Percentiles rank a stretch among this genome's conserved stretches.
Evolutionary conservation across 2,113 vertebrate species (phyloP).

Genomic region (Rhinichthys klamathensis): DNA sequence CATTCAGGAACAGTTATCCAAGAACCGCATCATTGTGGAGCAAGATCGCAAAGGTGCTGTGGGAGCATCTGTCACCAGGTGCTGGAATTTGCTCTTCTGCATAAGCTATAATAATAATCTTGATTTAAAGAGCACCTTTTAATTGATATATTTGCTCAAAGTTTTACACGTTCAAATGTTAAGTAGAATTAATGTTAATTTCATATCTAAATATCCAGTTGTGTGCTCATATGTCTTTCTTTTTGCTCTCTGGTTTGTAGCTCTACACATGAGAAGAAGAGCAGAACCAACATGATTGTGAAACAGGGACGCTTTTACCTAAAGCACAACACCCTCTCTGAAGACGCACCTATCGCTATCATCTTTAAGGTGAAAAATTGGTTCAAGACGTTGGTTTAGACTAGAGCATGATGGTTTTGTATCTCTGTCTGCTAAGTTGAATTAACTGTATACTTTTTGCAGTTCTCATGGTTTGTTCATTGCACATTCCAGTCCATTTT

Average conservation of each 20-base stretch:
- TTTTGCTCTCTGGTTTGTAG: slow-evolving; percentile 66
- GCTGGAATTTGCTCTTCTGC: slow-evolving; percentile 22
- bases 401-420: background rate
- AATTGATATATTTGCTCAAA: no score
- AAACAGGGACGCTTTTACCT: slow-evolving; percentile 96
- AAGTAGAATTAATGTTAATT: no score
- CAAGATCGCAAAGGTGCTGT: slow-evolving; percentile 94
- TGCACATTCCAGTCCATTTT: background rate
- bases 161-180: no score
- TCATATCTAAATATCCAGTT: rapidly evolving
- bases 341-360: slow-evolving; percentile 96
- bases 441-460: background rate
- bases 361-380: slow-evolving; percentile 90
- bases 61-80: slow-evolving; percentile 98
- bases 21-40: slow-evolving; percentile 98
- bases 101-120: background rate
- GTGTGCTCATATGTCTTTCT: background rate
- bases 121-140: background rate
- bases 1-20: slow-evolving; percentile 98
- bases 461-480: background rate
- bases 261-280: slow-evolving; percentile 99
- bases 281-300: slow-evolving; percentile 94
- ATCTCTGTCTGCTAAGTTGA: background rate
- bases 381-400: background rate
- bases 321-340: slow-evolving; percentile 94